Percentiles rank a stretch among this genome's conserved stretches.
These are phyloP conservation scores for Clarias magur DNA, from an alignment of 2,113 vertebrate species.

Conservation along the genomic window DNA sequence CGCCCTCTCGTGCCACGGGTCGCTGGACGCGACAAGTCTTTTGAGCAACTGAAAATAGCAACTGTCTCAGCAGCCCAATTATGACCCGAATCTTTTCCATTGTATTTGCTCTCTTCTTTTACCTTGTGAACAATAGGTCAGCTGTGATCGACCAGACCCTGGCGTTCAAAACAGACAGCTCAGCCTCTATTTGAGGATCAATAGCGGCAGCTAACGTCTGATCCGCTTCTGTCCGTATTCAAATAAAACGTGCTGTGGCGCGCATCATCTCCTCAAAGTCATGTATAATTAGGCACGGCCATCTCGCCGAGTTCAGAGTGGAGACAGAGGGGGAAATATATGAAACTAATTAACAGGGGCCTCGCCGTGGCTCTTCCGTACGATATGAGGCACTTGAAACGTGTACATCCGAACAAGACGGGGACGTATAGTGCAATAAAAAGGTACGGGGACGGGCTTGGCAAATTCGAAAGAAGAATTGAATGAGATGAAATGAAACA, in stretches of 20 bases:
- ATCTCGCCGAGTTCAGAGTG: slow-evolving; percentile 51
- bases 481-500: slow-evolving; percentile 67
- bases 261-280: slow-evolving; percentile 64
- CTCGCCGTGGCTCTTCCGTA: slow-evolving; percentile 38
- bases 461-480: slow-evolving; percentile 63
- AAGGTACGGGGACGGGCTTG: slow-evolving; percentile 55
- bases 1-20: slow-evolving; percentile 35
- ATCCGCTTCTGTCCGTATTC: slow-evolving; percentile 69
- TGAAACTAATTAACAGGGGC: slow-evolving; percentile 57
- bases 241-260: slow-evolving; percentile 63
- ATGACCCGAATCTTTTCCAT: slow-evolving; percentile 50
- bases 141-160: slow-evolving; percentile 65
- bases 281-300: slow-evolving; percentile 63
- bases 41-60: slow-evolving; percentile 52
- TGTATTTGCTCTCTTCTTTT: slow-evolving; percentile 53
- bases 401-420: slow-evolving; percentile 41
- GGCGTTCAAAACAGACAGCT: slow-evolving; percentile 61
- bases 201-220: slow-evolving; percentile 71
- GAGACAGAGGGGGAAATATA: slow-evolving; percentile 47
- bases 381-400: slow-evolving; percentile 49
- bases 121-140: slow-evolving; percentile 67
- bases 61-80: slow-evolving; percentile 50
- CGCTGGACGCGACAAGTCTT: slow-evolving; percentile 47
- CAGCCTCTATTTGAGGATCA: slow-evolving; percentile 69
- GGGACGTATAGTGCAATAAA: slow-evolving; percentile 52